These are phyloP conservation scores for Diabrotica balteata DNA, from an alignment of 2,888 invertebrate genomes.

Conservation along the genomic window DNA sequence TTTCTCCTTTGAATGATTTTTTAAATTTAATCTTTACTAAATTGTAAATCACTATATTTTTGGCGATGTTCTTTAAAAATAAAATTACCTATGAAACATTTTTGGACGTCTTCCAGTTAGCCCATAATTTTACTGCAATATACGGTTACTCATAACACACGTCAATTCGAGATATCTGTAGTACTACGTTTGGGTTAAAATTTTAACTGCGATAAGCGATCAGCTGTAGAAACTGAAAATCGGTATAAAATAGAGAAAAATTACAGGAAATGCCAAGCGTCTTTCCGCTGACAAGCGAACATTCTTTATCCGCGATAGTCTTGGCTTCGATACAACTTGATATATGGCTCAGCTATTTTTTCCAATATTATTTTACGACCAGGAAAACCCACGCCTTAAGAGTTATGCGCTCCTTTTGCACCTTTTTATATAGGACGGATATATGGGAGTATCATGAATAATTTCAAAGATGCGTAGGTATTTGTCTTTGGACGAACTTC, in stretches of 20 bases:
- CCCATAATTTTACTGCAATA: no score
- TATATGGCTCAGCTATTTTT: slow-evolving; percentile 48
- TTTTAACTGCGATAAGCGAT: background rate
- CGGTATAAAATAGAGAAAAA: slow-evolving; percentile 48
- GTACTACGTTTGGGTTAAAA: no score
- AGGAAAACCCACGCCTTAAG: slow-evolving; percentile 38
- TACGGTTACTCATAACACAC: no score
- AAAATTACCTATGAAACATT: no score
- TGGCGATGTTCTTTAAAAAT: no score
- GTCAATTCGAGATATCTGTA: no score
- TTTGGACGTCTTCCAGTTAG: no score
- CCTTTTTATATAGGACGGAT: slow-evolving; percentile 30
- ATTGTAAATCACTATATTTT: no score
- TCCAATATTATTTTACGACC: slow-evolving; percentile 38
- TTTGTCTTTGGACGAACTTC: slow-evolving; percentile 17
- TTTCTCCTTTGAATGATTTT: no score
- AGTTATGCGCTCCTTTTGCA: slow-evolving; percentile 36
- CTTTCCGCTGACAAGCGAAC: slow-evolving; percentile 46
- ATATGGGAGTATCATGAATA: slow-evolving; percentile 15
- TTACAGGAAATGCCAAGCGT: slow-evolving; percentile 53
- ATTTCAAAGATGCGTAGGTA: slow-evolving; percentile 20
- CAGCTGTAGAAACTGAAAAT: slow-evolving; percentile 43
- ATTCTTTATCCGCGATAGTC: slow-evolving; percentile 47
- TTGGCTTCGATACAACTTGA: slow-evolving; percentile 49
- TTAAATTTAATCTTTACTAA: no score